A percentile compares a stretch with the other conserved stretches of the same genome.
Conservation (phyloP, 1,140 invertebrate species). For the Zaprionus ornatus region DNA sequence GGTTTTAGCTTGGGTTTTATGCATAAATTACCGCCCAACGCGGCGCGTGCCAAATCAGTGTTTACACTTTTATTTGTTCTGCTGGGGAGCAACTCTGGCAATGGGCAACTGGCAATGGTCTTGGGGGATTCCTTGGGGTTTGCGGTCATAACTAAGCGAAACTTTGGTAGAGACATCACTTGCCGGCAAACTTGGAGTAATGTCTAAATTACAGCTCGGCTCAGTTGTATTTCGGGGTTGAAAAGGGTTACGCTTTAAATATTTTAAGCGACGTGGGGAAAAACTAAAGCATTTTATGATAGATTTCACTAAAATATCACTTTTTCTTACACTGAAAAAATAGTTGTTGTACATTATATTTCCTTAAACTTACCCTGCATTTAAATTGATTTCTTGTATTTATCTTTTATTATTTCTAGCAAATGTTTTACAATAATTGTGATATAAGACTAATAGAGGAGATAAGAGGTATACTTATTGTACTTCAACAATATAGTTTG, state of each 20-base stretch:
- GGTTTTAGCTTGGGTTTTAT: conserved; percentile 42
- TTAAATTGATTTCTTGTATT: too few relatives aligned
- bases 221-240: neutral
- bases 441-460: too few relatives aligned
- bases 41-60: conserved; percentile 80
- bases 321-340: neutral
- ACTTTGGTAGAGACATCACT: conserved; percentile 59
- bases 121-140: conserved; percentile 24
- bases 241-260: conserved; percentile 7
- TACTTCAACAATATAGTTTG: neutral
- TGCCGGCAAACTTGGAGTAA: conserved; percentile 60
- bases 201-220: conserved; percentile 62
- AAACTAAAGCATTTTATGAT: neutral
- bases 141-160: conserved; percentile 41
- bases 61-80: conserved; percentile 78
- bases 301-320: neutral
- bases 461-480: too few relatives aligned
- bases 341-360: too few relatives aligned
- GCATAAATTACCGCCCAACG: conserved; percentile 70
- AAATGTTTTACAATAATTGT: too few relatives aligned
- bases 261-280: neutral
- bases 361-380: too few relatives aligned
- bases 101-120: conserved; percentile 2
- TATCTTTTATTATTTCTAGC: too few relatives aligned
- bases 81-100: conserved; percentile 5